Evolutionary conservation across 1,140 invertebrate species (phyloP).

Genomic region (Bombus huntii): DNA sequence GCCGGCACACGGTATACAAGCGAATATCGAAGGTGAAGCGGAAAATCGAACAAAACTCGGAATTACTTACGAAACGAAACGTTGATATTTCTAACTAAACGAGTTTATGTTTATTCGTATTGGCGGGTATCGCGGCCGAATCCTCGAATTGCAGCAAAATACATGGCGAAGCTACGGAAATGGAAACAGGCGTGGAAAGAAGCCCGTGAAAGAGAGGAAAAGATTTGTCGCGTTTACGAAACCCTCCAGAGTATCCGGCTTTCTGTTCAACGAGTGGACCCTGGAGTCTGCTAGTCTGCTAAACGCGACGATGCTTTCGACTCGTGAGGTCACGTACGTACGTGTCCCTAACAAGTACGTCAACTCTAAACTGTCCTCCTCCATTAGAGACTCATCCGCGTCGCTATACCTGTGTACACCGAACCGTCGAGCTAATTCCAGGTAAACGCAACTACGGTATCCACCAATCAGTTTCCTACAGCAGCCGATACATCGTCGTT

Average conservation of each 20-base stretch:
- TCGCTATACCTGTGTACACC: conserved; percentile 54
- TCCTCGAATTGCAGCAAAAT: not conserved
- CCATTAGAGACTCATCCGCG: conserved; percentile 62
- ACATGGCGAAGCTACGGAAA: not conserved
- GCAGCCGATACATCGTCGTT: conserved; percentile 52
- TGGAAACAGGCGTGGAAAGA: not conserved
- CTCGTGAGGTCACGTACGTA: conserved; percentile 39
- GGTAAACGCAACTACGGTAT: conserved; percentile 67
- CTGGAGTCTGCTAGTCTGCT: conserved; percentile 10
- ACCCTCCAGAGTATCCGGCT: conserved; percentile 10
- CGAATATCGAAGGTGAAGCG: not conserved
- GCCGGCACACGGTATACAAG: too few relatives aligned
- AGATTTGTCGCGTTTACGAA: conserved; percentile 20
- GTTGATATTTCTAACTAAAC: not conserved
- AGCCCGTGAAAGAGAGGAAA: not conserved
- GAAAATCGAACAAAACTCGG: not conserved
- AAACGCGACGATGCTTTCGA: conserved; percentile 22
- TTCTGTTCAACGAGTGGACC: not conserved
- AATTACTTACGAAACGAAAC: not conserved
- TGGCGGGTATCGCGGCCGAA: too few relatives aligned
- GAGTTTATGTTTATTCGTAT: too few relatives aligned
- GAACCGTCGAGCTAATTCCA: conserved; percentile 68
- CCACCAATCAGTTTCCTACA: conserved; percentile 65
- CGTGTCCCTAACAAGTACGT: conserved; percentile 53
- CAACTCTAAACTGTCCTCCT: conserved; percentile 55